Evolutionary conservation across 1,140 invertebrate genomes (phyloP).

Genomic region (Saccostrea glomerata): DNA sequence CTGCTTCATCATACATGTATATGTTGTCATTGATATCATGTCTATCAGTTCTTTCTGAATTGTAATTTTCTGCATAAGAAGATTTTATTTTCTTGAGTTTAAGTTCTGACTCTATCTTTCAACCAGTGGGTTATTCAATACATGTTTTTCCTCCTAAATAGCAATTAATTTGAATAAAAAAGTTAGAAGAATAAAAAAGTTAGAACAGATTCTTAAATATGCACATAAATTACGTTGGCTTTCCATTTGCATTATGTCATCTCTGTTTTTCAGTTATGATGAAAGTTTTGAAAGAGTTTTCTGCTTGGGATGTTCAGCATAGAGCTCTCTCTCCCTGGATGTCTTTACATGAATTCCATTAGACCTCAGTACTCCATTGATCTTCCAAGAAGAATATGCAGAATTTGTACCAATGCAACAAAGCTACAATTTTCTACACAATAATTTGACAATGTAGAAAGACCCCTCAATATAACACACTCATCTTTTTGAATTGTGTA

Average conservation of each 20-base stretch:
- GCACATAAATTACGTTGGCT: neutral
- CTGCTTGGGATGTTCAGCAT: slow-evolving; percentile 38
- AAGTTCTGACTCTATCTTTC: no score
- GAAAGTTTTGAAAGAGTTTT: slow-evolving; percentile 47
- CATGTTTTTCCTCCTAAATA: no score
- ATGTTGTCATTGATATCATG: no score
- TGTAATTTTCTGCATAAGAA: no score
- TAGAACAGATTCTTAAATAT: neutral
- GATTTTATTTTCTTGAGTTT: neutral
- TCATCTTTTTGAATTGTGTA: neutral
- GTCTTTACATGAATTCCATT: neutral
- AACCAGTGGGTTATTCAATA: no score
- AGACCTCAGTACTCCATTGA: neutral
- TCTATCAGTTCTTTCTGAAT: no score
- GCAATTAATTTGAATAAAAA: no score
- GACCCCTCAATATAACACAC: neutral
- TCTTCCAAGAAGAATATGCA: neutral
- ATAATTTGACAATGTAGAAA: neutral
- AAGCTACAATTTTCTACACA: neutral
- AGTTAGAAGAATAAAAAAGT: no score
- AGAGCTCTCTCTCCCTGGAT: neutral
- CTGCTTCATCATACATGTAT: no score
- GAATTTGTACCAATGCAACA: neutral
- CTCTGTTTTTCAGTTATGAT: slow-evolving; percentile 44
- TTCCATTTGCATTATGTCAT: no score